These are phyloP conservation scores for Bombyx mandarina DNA, from an alignment of 1,140 invertebrate species.

Conservation along the genomic window DNA sequence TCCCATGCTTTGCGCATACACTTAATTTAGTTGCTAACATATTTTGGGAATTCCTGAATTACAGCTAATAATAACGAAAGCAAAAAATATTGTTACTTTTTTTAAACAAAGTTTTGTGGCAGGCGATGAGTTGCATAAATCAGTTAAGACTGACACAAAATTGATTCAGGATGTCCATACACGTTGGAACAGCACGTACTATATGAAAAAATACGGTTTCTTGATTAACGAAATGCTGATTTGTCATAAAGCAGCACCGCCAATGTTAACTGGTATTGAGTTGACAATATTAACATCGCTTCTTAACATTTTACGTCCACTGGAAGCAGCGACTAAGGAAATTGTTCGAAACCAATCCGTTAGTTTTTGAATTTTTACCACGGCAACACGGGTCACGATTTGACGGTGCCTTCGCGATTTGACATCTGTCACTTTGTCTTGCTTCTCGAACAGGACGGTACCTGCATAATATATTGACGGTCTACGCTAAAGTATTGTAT, in stretches of 20 bases:
- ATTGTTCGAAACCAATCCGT: constrained; percentile 25
- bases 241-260: constrained; percentile 11
- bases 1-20: constrained; percentile 54
- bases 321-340: constrained; percentile 51
- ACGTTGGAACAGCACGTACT: constrained; percentile 43
- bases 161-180: constrained; percentile 28
- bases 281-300: constrained; percentile 29
- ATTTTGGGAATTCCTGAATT: too few species aligned
- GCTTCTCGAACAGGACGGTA: too few species aligned
- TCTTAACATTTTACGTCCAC: constrained; percentile 30
- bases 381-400: too few species aligned
- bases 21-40: constrained; percentile 48
- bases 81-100: too few species aligned
- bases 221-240: constrained; percentile 26
- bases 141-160: not conserved
- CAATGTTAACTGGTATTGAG: constrained; percentile 39
- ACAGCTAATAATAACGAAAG: too few species aligned
- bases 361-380: too few species aligned
- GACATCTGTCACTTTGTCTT: too few species aligned
- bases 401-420: too few species aligned
- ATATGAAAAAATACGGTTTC: constrained; percentile 46
- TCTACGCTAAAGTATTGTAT: too few species aligned
- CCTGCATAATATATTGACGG: too few species aligned
- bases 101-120: constrained; percentile 13
- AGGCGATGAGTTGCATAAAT: not conserved